Evolutionary conservation across 2,113 vertebrate genomes (phyloP).

Genomic region (Delphinapterus leucas): DNA sequence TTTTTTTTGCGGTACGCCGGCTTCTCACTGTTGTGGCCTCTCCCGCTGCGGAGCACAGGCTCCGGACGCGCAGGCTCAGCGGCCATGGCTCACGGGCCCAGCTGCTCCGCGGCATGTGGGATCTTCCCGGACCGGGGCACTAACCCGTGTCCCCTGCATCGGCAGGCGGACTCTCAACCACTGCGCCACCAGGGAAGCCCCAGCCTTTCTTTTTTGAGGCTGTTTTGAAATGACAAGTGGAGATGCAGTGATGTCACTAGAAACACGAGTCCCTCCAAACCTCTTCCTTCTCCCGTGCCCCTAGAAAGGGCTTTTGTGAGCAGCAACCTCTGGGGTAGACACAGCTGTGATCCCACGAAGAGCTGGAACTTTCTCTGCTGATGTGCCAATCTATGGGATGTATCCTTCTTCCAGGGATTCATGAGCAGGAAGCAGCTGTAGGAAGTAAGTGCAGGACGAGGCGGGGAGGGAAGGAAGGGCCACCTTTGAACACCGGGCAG

Average conservation of each 20-base stretch:
- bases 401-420: background rate
- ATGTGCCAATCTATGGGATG: slow-evolving; percentile 41
- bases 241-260: slow-evolving; percentile 44
- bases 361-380: slow-evolving; percentile 38
- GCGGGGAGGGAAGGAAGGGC: background rate
- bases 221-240: slow-evolving; percentile 60
- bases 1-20: background rate
- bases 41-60: too few relatives aligned
- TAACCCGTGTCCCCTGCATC: too few relatives aligned
- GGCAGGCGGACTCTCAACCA: too few relatives aligned
- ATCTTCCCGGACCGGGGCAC: too few relatives aligned
- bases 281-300: slow-evolving; percentile 59
- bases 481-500: background rate
- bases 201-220: slow-evolving; percentile 56
- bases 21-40: too few relatives aligned
- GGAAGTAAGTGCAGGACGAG: background rate
- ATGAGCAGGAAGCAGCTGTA: background rate
- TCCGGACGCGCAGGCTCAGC: too few relatives aligned
- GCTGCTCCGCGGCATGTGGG: too few relatives aligned
- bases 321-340: slow-evolving; percentile 32
- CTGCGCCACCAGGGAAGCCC: too few relatives aligned
- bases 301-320: slow-evolving; percentile 39
- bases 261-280: background rate
- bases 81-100: too few relatives aligned
- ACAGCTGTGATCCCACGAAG: slow-evolving; percentile 56